Conservation (phyloP, 1,140 invertebrate species). For the Agrilus planipennis region DNA sequence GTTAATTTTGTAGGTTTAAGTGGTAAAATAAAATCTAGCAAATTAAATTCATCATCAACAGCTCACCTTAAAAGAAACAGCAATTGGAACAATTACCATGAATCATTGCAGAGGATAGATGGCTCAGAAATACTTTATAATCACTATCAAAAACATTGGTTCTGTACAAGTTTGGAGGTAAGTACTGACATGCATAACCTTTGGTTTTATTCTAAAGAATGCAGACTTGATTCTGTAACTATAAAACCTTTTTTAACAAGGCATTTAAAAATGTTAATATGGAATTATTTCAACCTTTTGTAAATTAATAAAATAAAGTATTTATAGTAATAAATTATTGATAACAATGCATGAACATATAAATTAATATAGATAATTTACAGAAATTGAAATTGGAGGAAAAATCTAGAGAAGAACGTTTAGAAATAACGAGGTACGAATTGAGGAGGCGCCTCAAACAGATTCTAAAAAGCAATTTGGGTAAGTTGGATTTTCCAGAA, state of each 20-base stretch:
- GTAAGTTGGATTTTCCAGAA: slow-evolving; percentile 8
- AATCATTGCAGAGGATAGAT: slow-evolving; percentile 31
- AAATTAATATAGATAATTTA: background rate
- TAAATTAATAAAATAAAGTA: background rate
- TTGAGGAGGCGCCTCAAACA: slow-evolving; percentile 29
- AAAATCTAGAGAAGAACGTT: slow-evolving; percentile 29
- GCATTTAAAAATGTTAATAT: background rate
- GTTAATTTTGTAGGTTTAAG: slow-evolving; percentile 23
- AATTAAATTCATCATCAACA: slow-evolving; percentile 15
- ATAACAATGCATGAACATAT: background rate
- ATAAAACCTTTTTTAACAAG: background rate
- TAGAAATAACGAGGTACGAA: slow-evolving; percentile 32
- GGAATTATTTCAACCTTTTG: background rate
- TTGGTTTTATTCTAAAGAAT: too few relatives aligned
- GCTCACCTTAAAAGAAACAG: slow-evolving; percentile 16
- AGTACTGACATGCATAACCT: too few relatives aligned
- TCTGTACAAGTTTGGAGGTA: slow-evolving; percentile 31
- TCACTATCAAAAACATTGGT: slow-evolving; percentile 32
- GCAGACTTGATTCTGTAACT: too few relatives aligned
- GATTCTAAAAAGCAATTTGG: slow-evolving; percentile 27
- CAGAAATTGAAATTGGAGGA: slow-evolving; percentile 32
- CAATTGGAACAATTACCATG: slow-evolving; percentile 22
- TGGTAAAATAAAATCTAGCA: slow-evolving; percentile 16
- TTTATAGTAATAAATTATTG: background rate
- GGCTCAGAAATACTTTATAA: slow-evolving; percentile 22